Evolutionary conservation across 2,888 invertebrate species (phyloP).

Genomic region (Perithous albicinctus): DNA sequence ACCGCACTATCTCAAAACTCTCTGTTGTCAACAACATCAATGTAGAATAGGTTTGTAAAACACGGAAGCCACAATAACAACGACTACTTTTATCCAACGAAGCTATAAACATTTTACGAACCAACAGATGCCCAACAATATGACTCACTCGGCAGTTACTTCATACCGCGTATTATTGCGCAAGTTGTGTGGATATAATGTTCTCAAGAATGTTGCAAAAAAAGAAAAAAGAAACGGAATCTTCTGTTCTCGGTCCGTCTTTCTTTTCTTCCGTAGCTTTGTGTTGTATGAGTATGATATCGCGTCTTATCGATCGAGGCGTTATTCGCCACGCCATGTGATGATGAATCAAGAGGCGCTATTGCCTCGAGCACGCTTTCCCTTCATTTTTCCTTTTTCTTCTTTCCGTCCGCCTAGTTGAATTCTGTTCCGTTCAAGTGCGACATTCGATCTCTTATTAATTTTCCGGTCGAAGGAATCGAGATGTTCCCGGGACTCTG

Average conservation of each 20-base stretch:
- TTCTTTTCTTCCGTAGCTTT: not conserved
- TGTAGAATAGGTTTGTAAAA: not conserved
- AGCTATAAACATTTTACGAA: not conserved
- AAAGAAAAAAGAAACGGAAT: conserved; percentile 23
- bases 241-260: not conserved
- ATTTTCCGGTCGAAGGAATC: conserved; percentile 9
- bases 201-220: not conserved
- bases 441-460: conserved; percentile 2
- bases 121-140: not conserved
- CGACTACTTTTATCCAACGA: conserved; percentile 1
- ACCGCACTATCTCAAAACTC: not conserved
- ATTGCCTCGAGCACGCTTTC: not conserved
- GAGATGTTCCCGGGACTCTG: not conserved
- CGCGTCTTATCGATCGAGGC: conserved; percentile 35
- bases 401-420: not conserved
- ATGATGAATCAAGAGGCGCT: conserved; percentile 18
- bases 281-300: conserved; percentile 20
- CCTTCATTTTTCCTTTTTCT: conserved; percentile 8
- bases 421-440: conserved; percentile 10
- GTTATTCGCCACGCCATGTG: not conserved
- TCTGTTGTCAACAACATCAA: not conserved
- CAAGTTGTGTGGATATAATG: not conserved
- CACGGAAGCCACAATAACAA: not conserved
- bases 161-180: not conserved
- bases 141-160: not conserved